Evolutionary conservation across 2,888 invertebrate genomes (phyloP).

Genomic region (Drosophila barbarae): DNA sequence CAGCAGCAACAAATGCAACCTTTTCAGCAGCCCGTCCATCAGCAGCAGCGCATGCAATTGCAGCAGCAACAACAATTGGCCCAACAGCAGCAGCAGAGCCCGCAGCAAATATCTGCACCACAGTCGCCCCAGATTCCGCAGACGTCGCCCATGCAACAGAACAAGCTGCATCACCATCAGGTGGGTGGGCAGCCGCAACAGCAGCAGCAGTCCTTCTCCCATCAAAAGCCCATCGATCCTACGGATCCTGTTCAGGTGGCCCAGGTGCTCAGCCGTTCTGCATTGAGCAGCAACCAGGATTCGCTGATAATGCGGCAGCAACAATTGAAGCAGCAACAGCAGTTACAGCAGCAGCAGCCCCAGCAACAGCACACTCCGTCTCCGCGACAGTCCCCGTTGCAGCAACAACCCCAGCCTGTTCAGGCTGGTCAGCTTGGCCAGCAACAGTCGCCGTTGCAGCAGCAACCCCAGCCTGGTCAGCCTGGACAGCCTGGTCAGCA

Average conservation of each 20-base stretch:
- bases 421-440: background rate
- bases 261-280: slow-evolving; percentile 77
- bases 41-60: slow-evolving; percentile 69
- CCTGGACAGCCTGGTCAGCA: slow-evolving; percentile 21
- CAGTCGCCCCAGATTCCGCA: slow-evolving; percentile 75
- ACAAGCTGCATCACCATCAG: slow-evolving; percentile 67
- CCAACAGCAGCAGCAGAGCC: slow-evolving; percentile 72
- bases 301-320: slow-evolving; percentile 77
- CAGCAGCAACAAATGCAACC: slow-evolving; percentile 59
- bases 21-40: slow-evolving; percentile 77
- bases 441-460: slow-evolving; percentile 31
- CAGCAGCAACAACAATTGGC: slow-evolving; percentile 60
- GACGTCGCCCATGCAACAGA: slow-evolving; percentile 65
- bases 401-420: slow-evolving; percentile 1
- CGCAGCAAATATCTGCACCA: slow-evolving; percentile 74
- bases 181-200: slow-evolving; percentile 37
- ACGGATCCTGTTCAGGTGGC: slow-evolving; percentile 79
- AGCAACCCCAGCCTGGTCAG: background rate
- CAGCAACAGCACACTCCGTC: too few species aligned
- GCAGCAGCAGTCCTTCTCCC: slow-evolving; percentile 70
- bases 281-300: slow-evolving; percentile 78
- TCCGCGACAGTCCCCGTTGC: slow-evolving; percentile 10
- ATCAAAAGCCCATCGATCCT: slow-evolving; percentile 78
- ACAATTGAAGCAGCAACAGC: slow-evolving; percentile 76
- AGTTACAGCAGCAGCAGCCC: slow-evolving; percentile 60